These are phyloP conservation scores for Neotoxoptera formosana DNA, from an alignment of 1,140 invertebrate species.

Conservation along the genomic window DNA sequence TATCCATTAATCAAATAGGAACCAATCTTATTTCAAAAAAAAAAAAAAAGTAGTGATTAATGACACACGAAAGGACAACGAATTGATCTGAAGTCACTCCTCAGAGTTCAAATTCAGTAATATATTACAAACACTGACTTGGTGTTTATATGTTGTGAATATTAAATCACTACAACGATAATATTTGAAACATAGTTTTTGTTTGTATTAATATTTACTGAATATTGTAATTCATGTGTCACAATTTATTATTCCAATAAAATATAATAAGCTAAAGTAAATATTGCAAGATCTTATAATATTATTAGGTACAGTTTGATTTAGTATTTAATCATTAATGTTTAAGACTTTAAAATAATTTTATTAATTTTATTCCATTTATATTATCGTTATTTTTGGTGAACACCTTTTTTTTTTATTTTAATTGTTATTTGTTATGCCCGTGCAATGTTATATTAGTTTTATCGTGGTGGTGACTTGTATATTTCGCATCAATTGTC, in stretches of 20 bases:
- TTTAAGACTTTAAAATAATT: not conserved
- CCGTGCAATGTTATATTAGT: not conserved
- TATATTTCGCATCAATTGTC: not conserved
- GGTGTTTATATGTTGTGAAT: not conserved
- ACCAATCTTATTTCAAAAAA: not conserved
- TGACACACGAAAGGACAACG: not conserved
- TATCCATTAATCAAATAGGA: not conserved
- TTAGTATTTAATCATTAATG: not conserved
- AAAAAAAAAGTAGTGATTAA: constrained; percentile 7
- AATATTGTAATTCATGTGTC: not conserved
- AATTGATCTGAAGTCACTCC: not conserved
- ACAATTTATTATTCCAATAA: too few species aligned
- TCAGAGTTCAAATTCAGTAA: not conserved
- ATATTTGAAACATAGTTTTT: not conserved
- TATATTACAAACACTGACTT: not conserved
- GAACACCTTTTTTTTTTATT: too few species aligned
- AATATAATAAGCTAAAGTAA: not conserved
- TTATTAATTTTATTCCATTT: not conserved
- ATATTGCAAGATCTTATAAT: not conserved
- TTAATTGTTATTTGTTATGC: too few species aligned
- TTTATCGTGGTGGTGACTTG: not conserved
- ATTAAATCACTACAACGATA: not conserved
- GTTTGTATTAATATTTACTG: not conserved
- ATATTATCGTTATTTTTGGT: not conserved
- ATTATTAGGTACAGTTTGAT: not conserved